Percentiles rank a stretch among this genome's conserved stretches.
These are phyloP conservation scores for Enteromius paludinosus DNA, from an alignment of 2,797 vertebrate species.

Conservation along the genomic window DNA sequence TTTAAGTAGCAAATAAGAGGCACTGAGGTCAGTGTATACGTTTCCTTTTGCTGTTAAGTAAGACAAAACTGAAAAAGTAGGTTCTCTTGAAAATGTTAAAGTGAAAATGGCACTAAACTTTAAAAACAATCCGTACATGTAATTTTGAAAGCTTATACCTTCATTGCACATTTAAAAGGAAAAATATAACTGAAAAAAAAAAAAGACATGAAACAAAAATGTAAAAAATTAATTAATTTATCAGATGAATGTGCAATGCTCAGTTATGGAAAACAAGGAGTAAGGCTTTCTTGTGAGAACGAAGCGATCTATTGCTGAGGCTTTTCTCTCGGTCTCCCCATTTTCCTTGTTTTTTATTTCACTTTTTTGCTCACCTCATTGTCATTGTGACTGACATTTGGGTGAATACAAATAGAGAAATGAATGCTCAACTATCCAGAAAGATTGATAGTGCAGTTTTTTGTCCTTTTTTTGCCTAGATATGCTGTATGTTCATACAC, in stretches of 20 bases:
- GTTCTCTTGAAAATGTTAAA: slow-evolving; percentile 40
- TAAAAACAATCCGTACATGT: slow-evolving; percentile 11
- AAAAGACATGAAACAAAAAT: slow-evolving; percentile 6
- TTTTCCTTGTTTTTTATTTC: neutral
- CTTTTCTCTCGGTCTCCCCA: slow-evolving; percentile 33
- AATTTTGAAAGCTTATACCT: slow-evolving; percentile 78
- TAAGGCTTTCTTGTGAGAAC: slow-evolving; percentile 19
- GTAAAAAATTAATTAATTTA: slow-evolving; percentile 37
- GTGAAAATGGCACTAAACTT: slow-evolving; percentile 58
- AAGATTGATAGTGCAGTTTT: slow-evolving; percentile 83
- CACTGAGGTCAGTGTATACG: slow-evolving; percentile 78
- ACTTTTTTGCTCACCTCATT: neutral
- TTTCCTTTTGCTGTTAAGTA: slow-evolving; percentile 68
- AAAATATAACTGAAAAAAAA: slow-evolving; percentile 35
- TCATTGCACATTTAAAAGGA: slow-evolving; percentile 86
- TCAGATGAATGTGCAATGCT: slow-evolving; percentile 50
- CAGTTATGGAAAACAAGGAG: slow-evolving; percentile 27
- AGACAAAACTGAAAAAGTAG: slow-evolving; percentile 17
- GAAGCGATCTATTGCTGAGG: slow-evolving; percentile 11
- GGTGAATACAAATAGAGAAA: slow-evolving; percentile 24
- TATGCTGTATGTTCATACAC: slow-evolving; percentile 77
- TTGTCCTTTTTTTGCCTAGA: slow-evolving; percentile 68
- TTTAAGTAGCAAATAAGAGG: slow-evolving; percentile 79
- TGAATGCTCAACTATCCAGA: slow-evolving; percentile 64
- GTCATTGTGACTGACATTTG: slow-evolving; percentile 14